Conservation (phyloP, 2,113 vertebrate genomes). For the Carassius gibelio region DNA sequence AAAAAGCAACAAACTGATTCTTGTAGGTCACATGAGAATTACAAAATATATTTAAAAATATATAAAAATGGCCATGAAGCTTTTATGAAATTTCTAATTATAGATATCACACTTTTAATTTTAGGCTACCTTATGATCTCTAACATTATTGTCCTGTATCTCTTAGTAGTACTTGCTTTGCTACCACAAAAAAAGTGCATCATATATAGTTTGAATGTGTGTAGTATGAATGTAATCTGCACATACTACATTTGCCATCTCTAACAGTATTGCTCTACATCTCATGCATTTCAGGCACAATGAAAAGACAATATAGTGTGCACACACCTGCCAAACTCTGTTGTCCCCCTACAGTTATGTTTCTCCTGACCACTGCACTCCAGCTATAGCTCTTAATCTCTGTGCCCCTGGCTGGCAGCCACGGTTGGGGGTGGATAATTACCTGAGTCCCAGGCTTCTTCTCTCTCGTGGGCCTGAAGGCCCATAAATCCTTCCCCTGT, state of each 20-base stretch:
- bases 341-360: background rate
- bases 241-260: background rate
- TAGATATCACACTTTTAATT: background rate
- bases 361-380: slow-evolving; percentile 47
- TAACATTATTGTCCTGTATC: background rate
- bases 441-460: slow-evolving; percentile 35
- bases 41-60: too few species aligned
- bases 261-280: background rate
- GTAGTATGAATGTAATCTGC: too few species aligned
- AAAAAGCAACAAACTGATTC: too few species aligned
- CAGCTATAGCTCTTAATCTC: slow-evolving; percentile 30
- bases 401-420: slow-evolving; percentile 26
- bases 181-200: too few species aligned
- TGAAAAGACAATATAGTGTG: too few species aligned
- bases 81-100: background rate
- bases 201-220: too few species aligned
- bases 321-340: slow-evolving; percentile 4
- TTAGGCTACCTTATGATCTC: background rate
- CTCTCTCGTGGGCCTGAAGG: background rate
- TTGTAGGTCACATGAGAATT: too few species aligned
- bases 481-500: slow-evolving; percentile 24
- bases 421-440: slow-evolving; percentile 15
- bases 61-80: background rate
- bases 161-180: too few species aligned
- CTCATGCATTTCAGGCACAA: background rate